Evolutionary conservation across 1,140 invertebrate species (phyloP).

Genomic region (Trichonephila inaurata): DNA sequence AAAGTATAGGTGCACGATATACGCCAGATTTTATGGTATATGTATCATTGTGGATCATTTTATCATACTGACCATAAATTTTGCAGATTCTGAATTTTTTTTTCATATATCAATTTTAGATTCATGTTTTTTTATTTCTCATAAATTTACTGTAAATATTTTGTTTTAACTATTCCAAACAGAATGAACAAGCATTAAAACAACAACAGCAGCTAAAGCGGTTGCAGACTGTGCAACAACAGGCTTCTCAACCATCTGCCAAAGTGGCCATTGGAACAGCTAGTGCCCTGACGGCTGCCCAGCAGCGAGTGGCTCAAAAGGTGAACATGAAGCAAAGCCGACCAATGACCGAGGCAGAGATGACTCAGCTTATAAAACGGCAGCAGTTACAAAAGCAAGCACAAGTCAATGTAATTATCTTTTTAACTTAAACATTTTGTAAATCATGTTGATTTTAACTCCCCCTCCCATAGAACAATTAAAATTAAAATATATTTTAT

Average conservation of each 20-base stretch:
- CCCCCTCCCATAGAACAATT: no score
- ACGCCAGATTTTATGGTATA: no score
- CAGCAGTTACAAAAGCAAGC: slow-evolving; percentile 85
- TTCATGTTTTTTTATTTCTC: no score
- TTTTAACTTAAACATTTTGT: neutral
- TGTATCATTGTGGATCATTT: no score
- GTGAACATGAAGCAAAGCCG: slow-evolving; percentile 81
- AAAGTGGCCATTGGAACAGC: slow-evolving; percentile 77
- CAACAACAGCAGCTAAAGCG: slow-evolving; percentile 78
- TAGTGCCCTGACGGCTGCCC: slow-evolving; percentile 79
- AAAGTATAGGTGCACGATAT: no score
- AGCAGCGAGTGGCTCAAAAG: slow-evolving; percentile 77
- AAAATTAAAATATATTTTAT: no score
- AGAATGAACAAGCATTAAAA: slow-evolving; percentile 79
- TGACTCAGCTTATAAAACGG: slow-evolving; percentile 86
- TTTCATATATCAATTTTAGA: no score
- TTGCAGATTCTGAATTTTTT: no score
- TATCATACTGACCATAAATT: no score
- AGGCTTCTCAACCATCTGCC: slow-evolving; percentile 77
- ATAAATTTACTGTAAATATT: no score
- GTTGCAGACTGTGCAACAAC: slow-evolving; percentile 78
- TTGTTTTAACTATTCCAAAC: neutral
- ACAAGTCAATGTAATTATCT: slow-evolving; percentile 41
- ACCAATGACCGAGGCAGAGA: slow-evolving; percentile 85
- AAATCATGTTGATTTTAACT: no score